A percentile compares a stretch with the other conserved stretches of the same genome.
phyloP scores from a whole-genome alignment of 2,888 invertebrate genomes.

The Flexamia atlantica region DNA sequence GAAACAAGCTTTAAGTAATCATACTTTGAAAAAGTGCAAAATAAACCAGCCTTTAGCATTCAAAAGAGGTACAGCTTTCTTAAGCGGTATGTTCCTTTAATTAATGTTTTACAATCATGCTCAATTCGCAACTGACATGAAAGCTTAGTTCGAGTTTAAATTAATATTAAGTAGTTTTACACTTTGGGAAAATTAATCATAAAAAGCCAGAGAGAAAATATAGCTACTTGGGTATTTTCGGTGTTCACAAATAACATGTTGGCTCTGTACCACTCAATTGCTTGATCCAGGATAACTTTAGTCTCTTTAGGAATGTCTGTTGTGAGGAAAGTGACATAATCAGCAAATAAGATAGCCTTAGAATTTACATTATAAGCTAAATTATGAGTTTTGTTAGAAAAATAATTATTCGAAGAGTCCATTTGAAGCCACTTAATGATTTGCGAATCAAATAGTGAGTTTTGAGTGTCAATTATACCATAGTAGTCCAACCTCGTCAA shows the following conservation, averaged over 20 bases:
- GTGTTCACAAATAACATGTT: not conserved
- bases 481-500: conserved; percentile 3
- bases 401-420: not conserved
- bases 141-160: no score
- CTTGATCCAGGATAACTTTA: not conserved
- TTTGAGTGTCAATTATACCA: conserved; percentile 33
- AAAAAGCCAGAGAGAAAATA: not conserved
- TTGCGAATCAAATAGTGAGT: conserved; percentile 6
- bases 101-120: no score
- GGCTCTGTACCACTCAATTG: not conserved
- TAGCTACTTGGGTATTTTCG: not conserved
- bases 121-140: no score
- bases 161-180: not conserved
- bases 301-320: not conserved
- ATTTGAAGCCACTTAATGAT: conserved; percentile 42
- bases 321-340: not conserved
- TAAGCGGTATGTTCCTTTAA: no score
- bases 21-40: no score
- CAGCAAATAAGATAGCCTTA: conserved; percentile 2
- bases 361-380: not conserved
- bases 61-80: no score
- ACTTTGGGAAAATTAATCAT: not conserved
- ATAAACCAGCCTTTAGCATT: no score
- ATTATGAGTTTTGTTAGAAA: not conserved
- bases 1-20: no score